Conservation (phyloP, 2,797 vertebrate species). For the Yasuhikotakia modesta region DNA sequence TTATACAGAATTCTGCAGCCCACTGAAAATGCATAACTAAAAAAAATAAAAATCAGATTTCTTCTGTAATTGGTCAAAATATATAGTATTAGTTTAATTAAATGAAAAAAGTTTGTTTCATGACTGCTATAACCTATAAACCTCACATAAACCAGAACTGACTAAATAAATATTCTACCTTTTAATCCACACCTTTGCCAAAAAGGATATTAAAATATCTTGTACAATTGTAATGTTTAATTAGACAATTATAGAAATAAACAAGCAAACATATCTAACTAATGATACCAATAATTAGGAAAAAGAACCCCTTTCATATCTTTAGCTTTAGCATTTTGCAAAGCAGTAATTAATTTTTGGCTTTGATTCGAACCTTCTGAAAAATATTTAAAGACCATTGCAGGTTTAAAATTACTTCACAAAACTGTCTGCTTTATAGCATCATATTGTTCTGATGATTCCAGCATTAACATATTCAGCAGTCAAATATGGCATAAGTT, state of each 20-base stretch:
- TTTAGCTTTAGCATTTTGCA: conserved; percentile 40
- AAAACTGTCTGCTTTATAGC: conserved; percentile 26
- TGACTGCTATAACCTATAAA: conserved; percentile 21
- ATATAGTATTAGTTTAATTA: not conserved
- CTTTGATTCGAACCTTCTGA: conserved; percentile 49
- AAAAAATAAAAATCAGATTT: too few relatives aligned
- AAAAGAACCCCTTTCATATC: conserved; percentile 7
- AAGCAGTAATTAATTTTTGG: conserved; percentile 39
- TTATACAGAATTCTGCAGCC: too few relatives aligned
- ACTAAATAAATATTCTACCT: conserved; percentile 10
- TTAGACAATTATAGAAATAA: conserved; percentile 32
- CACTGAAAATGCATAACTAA: too few relatives aligned
- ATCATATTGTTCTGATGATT: conserved; percentile 40
- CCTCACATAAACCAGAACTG: not conserved
- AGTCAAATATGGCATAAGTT: conserved; percentile 32
- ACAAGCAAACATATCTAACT: conserved; percentile 2
- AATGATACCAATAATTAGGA: conserved; percentile 1
- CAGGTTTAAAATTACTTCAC: conserved; percentile 23
- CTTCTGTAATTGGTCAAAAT: not conserved
- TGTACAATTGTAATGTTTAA: not conserved
- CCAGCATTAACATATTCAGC: conserved; percentile 51
- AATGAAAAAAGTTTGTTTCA: conserved; percentile 12
- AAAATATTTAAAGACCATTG: conserved; percentile 45
- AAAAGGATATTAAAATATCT: conserved; percentile 1
- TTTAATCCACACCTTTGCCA: conserved; percentile 11